Conservation (phyloP, 2,888 invertebrate species). For the Trisateles emortualis region DNA sequence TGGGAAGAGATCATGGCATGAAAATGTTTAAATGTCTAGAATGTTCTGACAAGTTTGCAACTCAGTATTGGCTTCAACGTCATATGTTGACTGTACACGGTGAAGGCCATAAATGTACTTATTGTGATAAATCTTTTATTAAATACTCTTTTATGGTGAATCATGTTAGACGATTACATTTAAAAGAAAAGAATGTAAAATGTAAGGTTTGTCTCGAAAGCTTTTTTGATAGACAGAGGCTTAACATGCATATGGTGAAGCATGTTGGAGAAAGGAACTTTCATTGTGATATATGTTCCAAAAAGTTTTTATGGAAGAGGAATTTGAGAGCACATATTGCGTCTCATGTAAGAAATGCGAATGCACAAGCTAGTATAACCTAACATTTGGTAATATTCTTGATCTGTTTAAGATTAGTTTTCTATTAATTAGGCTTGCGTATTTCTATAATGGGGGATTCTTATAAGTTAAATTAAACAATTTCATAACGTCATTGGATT, state of each 20-base stretch:
- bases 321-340: conserved; percentile 85
- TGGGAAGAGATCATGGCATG: conserved; percentile 63
- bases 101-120: conserved; percentile 67
- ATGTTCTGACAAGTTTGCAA: conserved; percentile 69
- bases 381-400: conserved; percentile 27
- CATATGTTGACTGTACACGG: conserved; percentile 65
- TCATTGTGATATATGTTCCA: conserved; percentile 86
- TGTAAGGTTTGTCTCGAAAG: conserved; percentile 67
- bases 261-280: conserved; percentile 83
- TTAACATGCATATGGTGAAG: conserved; percentile 78
- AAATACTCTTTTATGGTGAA: conserved; percentile 70
- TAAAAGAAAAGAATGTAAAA: conserved; percentile 73
- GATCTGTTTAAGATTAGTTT: too few species aligned
- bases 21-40: conserved; percentile 62
- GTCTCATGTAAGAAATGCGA: conserved; percentile 56
- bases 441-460: too few species aligned
- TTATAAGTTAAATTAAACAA: too few species aligned
- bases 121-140: conserved; percentile 67
- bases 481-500: too few species aligned
- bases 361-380: conserved; percentile 19
- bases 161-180: conserved; percentile 68
- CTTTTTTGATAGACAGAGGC: conserved; percentile 66
- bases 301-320: conserved; percentile 86
- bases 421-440: background rate
- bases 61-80: conserved; percentile 65